Conservation (phyloP, 1,140 invertebrate species). For the Sogatella furcifera region DNA sequence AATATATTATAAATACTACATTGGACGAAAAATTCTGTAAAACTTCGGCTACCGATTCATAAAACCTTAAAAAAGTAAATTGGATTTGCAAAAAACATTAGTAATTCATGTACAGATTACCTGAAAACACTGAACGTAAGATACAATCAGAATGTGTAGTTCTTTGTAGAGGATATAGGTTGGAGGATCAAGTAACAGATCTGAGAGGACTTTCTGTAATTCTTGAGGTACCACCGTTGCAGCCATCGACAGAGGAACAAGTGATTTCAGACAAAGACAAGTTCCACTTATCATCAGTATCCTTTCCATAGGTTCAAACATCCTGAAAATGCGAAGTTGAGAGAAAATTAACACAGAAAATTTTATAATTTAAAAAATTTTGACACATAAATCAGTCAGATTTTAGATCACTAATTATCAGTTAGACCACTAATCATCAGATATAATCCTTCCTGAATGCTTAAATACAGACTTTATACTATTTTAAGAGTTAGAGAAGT, state of each 20-base stretch:
- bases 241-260: background rate
- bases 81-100: background rate
- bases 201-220: background rate
- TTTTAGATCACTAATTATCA: no score
- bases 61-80: no score
- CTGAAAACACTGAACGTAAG: background rate
- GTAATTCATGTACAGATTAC: background rate
- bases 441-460: no score
- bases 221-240: background rate
- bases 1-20: no score
- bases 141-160: background rate
- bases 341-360: background rate
- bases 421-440: no score
- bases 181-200: background rate
- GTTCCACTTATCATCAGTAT: background rate
- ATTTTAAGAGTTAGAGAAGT: no score
- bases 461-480: no score
- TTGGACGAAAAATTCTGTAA: no score
- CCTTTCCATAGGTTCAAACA: background rate
- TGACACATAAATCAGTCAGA: no score
- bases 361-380: background rate
- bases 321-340: background rate
- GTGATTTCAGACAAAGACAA: background rate
- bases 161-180: background rate
- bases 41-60: no score